Evolutionary conservation across 2,113 vertebrate genomes (phyloP).

Genomic region (Phalacrocorax pelagicus): DNA sequence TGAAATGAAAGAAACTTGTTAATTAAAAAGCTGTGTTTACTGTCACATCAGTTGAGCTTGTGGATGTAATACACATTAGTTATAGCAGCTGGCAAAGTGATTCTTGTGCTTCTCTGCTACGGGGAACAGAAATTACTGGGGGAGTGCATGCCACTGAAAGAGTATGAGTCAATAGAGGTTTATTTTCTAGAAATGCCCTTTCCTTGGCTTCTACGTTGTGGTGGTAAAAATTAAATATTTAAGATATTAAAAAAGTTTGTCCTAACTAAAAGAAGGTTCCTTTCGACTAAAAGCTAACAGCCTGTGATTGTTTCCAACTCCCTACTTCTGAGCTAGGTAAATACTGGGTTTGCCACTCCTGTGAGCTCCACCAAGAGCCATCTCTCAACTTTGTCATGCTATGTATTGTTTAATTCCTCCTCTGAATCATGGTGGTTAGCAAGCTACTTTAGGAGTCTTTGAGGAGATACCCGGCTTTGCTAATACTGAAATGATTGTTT

Average conservation of each 20-base stretch:
- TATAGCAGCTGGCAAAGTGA: not conserved
- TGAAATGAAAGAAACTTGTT: not conserved
- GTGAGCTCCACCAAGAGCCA: not conserved
- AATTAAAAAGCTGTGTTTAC: not conserved
- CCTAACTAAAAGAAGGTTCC: not conserved
- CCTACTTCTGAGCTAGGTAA: not conserved
- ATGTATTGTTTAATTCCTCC: not conserved
- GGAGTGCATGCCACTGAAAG: not conserved
- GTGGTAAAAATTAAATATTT: not conserved
- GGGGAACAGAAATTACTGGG: not conserved
- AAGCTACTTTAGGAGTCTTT: not conserved
- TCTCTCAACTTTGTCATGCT: rapidly evolving
- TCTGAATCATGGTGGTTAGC: not conserved
- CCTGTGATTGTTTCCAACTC: not conserved
- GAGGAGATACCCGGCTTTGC: not conserved
- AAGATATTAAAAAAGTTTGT: not conserved
- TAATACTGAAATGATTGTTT: not conserved
- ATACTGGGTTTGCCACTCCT: not conserved
- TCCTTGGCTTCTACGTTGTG: not conserved
- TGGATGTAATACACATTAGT: not conserved
- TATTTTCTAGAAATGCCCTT: not conserved
- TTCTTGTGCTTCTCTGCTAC: not conserved
- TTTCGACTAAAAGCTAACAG: not conserved
- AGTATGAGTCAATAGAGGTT: not conserved
- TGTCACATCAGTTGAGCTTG: not conserved